Percentiles rank a stretch among this genome's conserved stretches.
phyloP scores from a whole-genome alignment of 2,113 vertebrate species.

The Platichthys flesus region DNA sequence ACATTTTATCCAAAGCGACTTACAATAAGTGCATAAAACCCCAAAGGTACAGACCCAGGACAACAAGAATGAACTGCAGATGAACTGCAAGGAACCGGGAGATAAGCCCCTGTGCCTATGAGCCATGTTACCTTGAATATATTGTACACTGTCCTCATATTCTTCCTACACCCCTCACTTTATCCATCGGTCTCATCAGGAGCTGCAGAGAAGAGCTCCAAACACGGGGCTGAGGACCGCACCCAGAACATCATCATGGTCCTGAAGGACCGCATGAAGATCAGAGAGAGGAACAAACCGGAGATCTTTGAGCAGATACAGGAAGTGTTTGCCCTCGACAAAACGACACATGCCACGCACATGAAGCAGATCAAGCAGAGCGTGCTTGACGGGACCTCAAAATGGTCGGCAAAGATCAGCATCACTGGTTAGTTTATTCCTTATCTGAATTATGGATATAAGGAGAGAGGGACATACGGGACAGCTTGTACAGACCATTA shows the following conservation, averaged over 20 bases:
- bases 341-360: slow-evolving; percentile 88
- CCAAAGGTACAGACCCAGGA: too few species aligned
- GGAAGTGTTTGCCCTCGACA: slow-evolving; percentile 92
- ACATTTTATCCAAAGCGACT: too few species aligned
- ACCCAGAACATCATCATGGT: slow-evolving; percentile 99
- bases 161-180: not conserved
- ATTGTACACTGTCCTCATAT: not conserved
- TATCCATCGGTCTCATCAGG: slow-evolving; percentile 76
- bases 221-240: slow-evolving; percentile 95
- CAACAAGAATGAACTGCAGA: too few species aligned
- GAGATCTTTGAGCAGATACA: slow-evolving; percentile 99
- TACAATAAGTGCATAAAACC: too few species aligned
- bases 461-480: too few species aligned
- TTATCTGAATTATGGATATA: not conserved
- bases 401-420: slow-evolving; percentile 99
- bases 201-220: slow-evolving; percentile 97
- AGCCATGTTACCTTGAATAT: slow-evolving; percentile 15
- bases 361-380: slow-evolving; percentile 99
- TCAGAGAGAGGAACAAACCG: slow-evolving; percentile 96
- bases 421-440: slow-evolving; percentile 88
- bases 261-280: slow-evolving; percentile 99
- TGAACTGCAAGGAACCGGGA: slow-evolving; percentile 7
- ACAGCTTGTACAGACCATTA: not conserved
- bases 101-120: not conserved
- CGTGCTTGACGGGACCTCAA: slow-evolving; percentile 96